Evolutionary conservation across 2,113 vertebrate species (phyloP).

Genomic region (Mormyrus iriodes): DNA sequence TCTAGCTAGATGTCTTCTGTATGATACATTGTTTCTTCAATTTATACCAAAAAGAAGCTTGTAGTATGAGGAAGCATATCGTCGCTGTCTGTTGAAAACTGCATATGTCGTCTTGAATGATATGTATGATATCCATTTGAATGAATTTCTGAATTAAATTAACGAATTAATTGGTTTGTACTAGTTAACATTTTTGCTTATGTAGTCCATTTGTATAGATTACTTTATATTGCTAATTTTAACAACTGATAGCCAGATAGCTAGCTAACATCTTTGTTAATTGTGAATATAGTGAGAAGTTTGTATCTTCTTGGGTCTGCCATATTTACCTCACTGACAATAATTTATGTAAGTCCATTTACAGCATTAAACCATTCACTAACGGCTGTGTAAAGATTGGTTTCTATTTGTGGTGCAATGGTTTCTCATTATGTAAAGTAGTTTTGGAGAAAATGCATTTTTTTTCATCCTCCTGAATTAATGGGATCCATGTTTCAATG

Average conservation of each 20-base stretch:
- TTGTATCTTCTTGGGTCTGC: not conserved
- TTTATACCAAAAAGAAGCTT: not conserved
- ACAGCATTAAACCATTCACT: not conserved
- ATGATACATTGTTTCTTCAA: not conserved
- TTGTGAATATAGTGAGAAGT: not conserved
- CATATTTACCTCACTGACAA: not conserved
- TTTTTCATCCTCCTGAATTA: not conserved
- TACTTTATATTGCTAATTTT: not conserved
- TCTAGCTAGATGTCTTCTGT: not conserved
- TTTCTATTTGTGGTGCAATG: not conserved
- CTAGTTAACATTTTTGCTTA: not conserved
- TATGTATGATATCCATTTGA: not conserved
- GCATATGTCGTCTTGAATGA: not conserved
- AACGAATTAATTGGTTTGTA: not conserved
- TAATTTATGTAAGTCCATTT: not conserved
- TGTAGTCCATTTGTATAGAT: not conserved
- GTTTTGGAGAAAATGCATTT: not conserved
- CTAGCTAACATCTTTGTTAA: not conserved
- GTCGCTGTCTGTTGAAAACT: not conserved
- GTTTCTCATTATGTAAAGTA: not conserved
- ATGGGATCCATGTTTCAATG: not conserved
- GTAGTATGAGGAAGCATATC: not conserved
- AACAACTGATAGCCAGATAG: not conserved
- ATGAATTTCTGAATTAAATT: not conserved
- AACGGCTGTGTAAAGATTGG: not conserved